A percentile compares a stretch with the other conserved stretches of the same genome.
Evolutionary conservation across 2,888 invertebrate species (phyloP).

Genomic region (Iselma pallidipennis): DNA sequence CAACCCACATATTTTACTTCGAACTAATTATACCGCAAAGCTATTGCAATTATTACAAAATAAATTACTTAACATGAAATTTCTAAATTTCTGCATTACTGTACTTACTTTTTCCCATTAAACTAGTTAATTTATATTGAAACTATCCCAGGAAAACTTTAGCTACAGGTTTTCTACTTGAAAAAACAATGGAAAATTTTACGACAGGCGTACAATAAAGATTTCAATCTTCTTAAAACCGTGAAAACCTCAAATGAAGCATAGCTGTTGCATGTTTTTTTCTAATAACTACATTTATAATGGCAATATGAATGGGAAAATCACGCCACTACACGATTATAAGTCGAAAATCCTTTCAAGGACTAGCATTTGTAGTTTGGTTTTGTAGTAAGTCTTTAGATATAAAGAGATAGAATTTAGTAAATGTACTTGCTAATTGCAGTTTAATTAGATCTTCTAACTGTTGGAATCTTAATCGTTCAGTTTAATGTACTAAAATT

Average conservation of each 20-base stretch:
- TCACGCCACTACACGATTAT: too few species aligned
- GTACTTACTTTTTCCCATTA: background rate
- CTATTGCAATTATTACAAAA: background rate
- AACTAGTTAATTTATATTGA: background rate
- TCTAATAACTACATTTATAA: background rate
- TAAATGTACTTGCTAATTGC: too few species aligned
- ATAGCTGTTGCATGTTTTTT: background rate
- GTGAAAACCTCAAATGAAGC: background rate
- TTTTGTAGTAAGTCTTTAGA: too few species aligned
- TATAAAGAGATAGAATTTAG: too few species aligned
- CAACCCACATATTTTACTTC: too few species aligned
- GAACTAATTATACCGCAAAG: background rate
- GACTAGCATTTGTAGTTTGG: background rate
- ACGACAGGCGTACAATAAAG: too few species aligned
- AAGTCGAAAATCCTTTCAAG: background rate
- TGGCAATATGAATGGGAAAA: background rate
- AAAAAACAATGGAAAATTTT: too few species aligned
- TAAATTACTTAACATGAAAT: background rate
- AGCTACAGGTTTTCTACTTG: too few species aligned
- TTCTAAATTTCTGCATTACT: conserved; percentile 4
- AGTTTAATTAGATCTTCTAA: too few species aligned
- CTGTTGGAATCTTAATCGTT: background rate
- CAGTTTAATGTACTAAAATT: background rate
- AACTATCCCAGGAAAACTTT: background rate
- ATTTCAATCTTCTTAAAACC: background rate